Evolutionary conservation across 1,140 invertebrate species (phyloP).

Genomic region (Latrodectus geometricus): DNA sequence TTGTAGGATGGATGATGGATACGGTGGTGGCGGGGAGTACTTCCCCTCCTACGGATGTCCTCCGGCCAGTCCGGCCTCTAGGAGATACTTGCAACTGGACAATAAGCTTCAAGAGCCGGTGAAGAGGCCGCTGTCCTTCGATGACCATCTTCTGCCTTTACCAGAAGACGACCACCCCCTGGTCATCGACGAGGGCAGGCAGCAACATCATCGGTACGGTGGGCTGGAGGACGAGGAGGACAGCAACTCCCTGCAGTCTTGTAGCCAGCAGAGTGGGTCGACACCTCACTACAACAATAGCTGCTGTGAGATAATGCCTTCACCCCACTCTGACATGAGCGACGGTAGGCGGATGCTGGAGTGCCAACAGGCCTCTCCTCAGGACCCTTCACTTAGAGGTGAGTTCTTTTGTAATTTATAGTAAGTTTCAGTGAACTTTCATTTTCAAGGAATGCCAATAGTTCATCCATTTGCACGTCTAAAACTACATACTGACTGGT

Average conservation of each 20-base stretch:
- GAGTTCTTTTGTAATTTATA: background rate
- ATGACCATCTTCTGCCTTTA: slow-evolving; percentile 53
- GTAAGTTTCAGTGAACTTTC: no score
- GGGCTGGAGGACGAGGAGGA: slow-evolving; percentile 51
- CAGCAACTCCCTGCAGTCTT: slow-evolving; percentile 45
- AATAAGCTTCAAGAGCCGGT: slow-evolving; percentile 15
- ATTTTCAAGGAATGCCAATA: no score
- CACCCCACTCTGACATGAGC: slow-evolving; percentile 51
- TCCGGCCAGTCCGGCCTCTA: slow-evolving; percentile 37
- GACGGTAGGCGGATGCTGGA: slow-evolving; percentile 55
- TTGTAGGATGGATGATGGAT: slow-evolving; percentile 51
- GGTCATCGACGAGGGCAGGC: slow-evolving; percentile 61
- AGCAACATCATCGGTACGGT: slow-evolving; percentile 26
- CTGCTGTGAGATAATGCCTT: slow-evolving; percentile 51
- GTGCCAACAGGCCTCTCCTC: slow-evolving; percentile 50
- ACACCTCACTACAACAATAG: slow-evolving; percentile 42
- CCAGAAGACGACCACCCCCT: slow-evolving; percentile 62
- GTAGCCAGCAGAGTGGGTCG: slow-evolving; percentile 42
- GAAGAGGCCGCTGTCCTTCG: slow-evolving; percentile 33
- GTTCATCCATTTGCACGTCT: no score
- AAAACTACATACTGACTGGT: no score
- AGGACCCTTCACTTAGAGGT: slow-evolving; percentile 46
- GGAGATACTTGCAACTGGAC: slow-evolving; percentile 43
- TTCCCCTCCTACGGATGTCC: slow-evolving; percentile 19
- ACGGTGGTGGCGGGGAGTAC: slow-evolving; percentile 35